Evolutionary conservation across 2,797 vertebrate species (phyloP), one percentile per base, ranked within the genome.

Genomic region (Brachymystax lenok): DNA sequence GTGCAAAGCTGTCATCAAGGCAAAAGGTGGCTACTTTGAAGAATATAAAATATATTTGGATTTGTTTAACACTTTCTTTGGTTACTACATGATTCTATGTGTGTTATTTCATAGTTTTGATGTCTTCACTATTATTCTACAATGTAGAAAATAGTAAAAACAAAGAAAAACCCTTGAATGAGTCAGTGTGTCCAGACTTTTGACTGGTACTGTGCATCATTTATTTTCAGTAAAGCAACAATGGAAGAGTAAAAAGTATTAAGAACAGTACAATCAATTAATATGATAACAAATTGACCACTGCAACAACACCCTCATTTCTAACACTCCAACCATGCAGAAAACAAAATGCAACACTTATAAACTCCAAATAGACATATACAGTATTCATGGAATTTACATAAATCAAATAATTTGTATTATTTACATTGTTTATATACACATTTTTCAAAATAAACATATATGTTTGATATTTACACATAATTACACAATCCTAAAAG

Each of bases 361-460:
- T 30, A 10, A 68, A 40, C 17, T 19, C 30, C 8, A 19, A 3
- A 84, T 70, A 54, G 19, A 71, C 40, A 90, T 86, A 81, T 86
- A 88, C 74, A 87, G 52, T 68, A 74, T 63, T 24, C n/a, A 69
- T 71, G 63, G 68, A 4, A 82, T 74, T 79, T 83, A 73, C 76
- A 79, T 83, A 68, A 85, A 79, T 50, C 8, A 16, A 30, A 14
- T 51, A 10, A 82, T 83, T 64, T 88, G 75, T 78, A 61, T 77
- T 85, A 90, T 92, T 77, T 91, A 92, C 88, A 92, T 71, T 89
- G 87, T 75, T 81, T 89, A 82, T 56, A 28, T 71, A 71, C 69
- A 71, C 50, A 71, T 71, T 71, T 91, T 81, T 73, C 30, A 86
- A 87, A 85, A 86, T 85, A 87, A 82, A 83, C 81, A 79, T 24